A percentile compares a stretch with the other conserved stretches of the same genome.
Evolutionary conservation across 2,113 vertebrate species (phyloP).

Genomic region (Pogonocichla stellata): DNA sequence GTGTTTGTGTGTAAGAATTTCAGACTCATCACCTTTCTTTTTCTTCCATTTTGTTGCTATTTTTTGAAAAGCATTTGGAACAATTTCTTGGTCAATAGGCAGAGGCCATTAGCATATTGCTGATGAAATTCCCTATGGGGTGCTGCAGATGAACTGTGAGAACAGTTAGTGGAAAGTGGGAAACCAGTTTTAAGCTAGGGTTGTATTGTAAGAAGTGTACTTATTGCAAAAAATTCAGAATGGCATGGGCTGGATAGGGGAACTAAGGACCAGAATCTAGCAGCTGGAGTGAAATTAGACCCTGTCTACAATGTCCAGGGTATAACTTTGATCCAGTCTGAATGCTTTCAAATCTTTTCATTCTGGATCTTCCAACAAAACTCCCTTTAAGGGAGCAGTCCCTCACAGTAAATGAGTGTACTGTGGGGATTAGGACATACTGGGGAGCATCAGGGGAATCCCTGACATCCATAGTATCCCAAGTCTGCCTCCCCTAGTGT

Average conservation of each 20-base stretch:
- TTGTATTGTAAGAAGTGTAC: background rate
- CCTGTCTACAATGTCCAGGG: background rate
- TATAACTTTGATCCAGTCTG: background rate
- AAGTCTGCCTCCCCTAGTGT: background rate
- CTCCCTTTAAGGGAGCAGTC: background rate
- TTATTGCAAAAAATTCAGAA: background rate
- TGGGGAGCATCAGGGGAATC: background rate
- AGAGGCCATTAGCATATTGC: background rate
- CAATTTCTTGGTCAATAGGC: background rate
- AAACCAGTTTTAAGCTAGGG: background rate
- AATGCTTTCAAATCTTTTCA: background rate
- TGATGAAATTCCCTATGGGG: background rate
- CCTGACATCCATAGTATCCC: fast-evolving
- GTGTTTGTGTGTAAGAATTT: background rate
- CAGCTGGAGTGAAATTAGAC: background rate
- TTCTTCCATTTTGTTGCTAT: background rate
- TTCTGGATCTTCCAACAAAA: background rate
- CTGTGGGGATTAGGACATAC: background rate
- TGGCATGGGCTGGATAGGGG: background rate
- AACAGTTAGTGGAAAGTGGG: background rate
- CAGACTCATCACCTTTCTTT: background rate
- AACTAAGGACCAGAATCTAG: background rate
- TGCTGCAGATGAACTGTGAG: background rate
- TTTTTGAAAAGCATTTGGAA: background rate
- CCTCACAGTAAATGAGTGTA: background rate